Conservation (phyloP, 1,140 invertebrate genomes). For the Anadara kagoshimensis region DNA sequence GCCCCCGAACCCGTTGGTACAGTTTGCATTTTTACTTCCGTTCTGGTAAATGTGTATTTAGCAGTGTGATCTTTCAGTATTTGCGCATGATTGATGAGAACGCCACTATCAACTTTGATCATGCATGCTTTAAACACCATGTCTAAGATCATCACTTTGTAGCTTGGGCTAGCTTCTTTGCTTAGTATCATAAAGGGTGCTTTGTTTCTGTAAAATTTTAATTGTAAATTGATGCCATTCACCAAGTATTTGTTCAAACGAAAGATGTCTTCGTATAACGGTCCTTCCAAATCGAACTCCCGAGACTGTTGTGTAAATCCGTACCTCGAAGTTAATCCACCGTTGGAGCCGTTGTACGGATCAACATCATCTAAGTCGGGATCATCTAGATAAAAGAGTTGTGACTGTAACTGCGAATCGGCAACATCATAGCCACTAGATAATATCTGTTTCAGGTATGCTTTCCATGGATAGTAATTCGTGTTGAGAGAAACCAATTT, state of each 20-base stretch:
- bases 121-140: conserved; percentile 15
- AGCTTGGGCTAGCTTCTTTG: conserved; percentile 7
- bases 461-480: conserved; percentile 32
- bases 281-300: conserved; percentile 25
- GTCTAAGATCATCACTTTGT: conserved; percentile 26
- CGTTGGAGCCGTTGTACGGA: conserved; percentile 6
- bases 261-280: conserved; percentile 14
- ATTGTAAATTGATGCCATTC: conserved; percentile 21
- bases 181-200: conserved; percentile 24
- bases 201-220: conserved; percentile 10
- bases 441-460: conserved; percentile 16
- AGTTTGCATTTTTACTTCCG: conserved; percentile 28
- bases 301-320: conserved; percentile 19
- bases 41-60: conserved; percentile 25
- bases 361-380: conserved; percentile 8
- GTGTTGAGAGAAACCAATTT: conserved; percentile 34
- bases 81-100: conserved; percentile 25
- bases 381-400: conserved; percentile 5
- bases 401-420: conserved; percentile 8
- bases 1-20: conserved; percentile 16
- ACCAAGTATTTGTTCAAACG: conserved; percentile 23
- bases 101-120: conserved; percentile 12
- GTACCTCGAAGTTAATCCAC: conserved; percentile 11
- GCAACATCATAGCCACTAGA: conserved; percentile 1
- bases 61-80: conserved; percentile 17